Evolutionary conservation across 2,797 vertebrate species (phyloP).

Genomic region (Falco cherrug): DNA sequence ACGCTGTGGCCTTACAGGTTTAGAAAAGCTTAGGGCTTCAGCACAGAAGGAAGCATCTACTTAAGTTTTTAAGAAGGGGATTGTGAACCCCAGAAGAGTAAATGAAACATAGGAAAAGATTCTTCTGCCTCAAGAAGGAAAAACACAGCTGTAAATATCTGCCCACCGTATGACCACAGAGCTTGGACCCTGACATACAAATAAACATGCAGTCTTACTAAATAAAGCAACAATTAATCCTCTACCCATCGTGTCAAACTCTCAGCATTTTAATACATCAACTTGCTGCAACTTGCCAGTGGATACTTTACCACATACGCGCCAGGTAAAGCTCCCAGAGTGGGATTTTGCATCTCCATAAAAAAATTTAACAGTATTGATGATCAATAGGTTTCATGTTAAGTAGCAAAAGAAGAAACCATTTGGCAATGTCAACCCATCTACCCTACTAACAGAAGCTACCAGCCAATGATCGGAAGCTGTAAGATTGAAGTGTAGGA

Average conservation of each 20-base stretch:
- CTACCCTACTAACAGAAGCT: not conserved
- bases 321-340: not conserved
- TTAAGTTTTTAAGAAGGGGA: constrained; percentile 1
- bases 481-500: not conserved
- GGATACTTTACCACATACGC: not conserved
- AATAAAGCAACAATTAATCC: not conserved
- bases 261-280: not conserved
- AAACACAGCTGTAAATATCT: not conserved
- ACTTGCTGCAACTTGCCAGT: not conserved
- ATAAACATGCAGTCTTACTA: not conserved
- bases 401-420: not conserved
- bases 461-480: not conserved
- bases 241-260: not conserved
- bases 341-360: not conserved
- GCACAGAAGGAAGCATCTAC: not conserved
- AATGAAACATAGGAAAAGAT: not conserved
- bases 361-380: not conserved
- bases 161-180: not conserved
- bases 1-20: not conserved
- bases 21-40: not conserved
- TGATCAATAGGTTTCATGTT: not conserved
- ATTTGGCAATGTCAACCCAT: not conserved
- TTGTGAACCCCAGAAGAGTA: not conserved
- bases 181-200: not conserved
- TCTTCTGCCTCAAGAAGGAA: not conserved